A percentile compares a stretch with the other conserved stretches of the same genome.
Conservation (phyloP, 2,888 invertebrate species). For the Helobdella robusta region DNA sequence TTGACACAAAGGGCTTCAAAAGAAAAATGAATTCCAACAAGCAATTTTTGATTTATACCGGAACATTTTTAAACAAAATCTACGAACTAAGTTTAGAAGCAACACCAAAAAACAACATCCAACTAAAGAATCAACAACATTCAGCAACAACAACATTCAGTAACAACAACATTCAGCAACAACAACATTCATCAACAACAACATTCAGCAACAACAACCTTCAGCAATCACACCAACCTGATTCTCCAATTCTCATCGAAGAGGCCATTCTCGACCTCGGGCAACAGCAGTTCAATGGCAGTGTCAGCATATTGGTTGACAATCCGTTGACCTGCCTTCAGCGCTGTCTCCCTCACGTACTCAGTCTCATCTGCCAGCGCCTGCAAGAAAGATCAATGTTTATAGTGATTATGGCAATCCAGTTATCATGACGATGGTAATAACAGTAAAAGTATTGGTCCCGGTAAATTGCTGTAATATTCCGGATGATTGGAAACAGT, state of each 20-base stretch:
- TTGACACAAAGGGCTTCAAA: too few relatives aligned
- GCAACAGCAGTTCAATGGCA: constrained; percentile 79
- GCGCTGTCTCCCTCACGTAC: constrained; percentile 90
- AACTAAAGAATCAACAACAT: neutral
- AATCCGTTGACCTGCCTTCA: constrained; percentile 90
- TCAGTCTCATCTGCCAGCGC: constrained; percentile 97
- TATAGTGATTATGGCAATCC: neutral
- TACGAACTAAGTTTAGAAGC: too few relatives aligned
- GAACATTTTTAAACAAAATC: too few relatives aligned
- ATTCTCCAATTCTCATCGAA: constrained; percentile 99
- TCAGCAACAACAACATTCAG: too few relatives aligned
- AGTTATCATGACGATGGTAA: neutral
- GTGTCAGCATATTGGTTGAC: constrained; percentile 91
- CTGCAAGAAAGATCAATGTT: constrained; percentile 40
- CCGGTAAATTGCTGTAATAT: too few relatives aligned
- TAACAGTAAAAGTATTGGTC: too few relatives aligned
- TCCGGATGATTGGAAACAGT: too few relatives aligned
- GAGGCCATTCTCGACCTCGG: constrained; percentile 77
- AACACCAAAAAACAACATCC: neutral
- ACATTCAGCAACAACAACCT: neutral
- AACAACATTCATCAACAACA: neutral
- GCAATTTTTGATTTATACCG: too few relatives aligned
- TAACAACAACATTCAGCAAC: neutral
- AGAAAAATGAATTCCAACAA: too few relatives aligned
- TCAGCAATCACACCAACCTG: constrained; percentile 36